Percentiles rank a stretch among this genome's conserved stretches.
Conservation (phyloP, 2,113 vertebrate genomes). For the Hemiscyllium ocellatum region DNA sequence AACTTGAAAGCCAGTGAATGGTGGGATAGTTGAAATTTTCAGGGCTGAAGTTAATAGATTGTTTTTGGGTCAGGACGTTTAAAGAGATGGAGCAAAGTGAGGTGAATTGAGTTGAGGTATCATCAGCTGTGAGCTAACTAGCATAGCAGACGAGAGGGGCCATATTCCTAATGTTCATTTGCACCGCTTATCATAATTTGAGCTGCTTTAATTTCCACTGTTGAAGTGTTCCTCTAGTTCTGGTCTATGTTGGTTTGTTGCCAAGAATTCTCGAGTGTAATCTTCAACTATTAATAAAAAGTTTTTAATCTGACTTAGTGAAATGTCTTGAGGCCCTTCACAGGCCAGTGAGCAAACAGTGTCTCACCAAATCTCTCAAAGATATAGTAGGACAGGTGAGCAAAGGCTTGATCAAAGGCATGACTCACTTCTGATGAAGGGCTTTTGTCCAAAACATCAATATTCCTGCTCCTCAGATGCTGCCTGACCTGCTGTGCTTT, state of each 20-base stretch:
- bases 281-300: neutral
- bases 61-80: neutral
- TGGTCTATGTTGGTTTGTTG: neutral
- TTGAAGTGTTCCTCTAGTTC: neutral
- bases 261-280: neutral
- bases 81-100: neutral
- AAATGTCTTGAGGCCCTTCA: neutral
- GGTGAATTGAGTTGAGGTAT: neutral
- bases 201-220: neutral
- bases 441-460: too few species aligned
- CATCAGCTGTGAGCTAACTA: neutral
- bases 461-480: too few species aligned
- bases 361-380: neutral
- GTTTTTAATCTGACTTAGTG: neutral
- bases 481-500: too few species aligned
- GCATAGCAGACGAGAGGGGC: neutral
- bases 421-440: too few species aligned
- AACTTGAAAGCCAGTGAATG: neutral
- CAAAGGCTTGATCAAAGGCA: neutral
- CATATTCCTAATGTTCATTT: neutral
- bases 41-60: neutral
- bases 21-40: neutral
- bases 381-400: neutral
- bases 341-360: neutral
- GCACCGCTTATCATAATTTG: neutral